phyloP scores from a whole-genome alignment of 2,113 vertebrate genomes.

The Cryptomyrus ogoouensis region DNA sequence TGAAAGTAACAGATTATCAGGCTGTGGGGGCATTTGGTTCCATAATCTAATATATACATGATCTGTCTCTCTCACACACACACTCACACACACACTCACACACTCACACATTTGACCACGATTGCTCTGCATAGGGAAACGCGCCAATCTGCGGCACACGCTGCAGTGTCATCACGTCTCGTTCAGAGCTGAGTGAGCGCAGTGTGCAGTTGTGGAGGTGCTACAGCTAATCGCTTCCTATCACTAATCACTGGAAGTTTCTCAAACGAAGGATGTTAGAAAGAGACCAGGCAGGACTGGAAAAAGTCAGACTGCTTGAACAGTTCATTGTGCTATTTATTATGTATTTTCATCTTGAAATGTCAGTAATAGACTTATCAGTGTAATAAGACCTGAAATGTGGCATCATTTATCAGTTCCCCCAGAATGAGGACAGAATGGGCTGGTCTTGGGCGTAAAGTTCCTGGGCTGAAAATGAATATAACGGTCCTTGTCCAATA shows the following conservation, averaged over 20 bases:
- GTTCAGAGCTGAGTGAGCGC: background rate
- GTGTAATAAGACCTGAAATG: background rate
- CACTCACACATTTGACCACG: no score
- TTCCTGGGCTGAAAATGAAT: background rate
- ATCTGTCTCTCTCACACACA: no score
- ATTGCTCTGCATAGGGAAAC: background rate
- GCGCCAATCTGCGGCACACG: background rate
- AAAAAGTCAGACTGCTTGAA: background rate
- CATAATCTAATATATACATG: background rate
- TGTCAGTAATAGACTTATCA: background rate
- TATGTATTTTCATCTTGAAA: background rate
- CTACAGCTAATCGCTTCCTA: background rate
- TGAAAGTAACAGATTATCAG: background rate
- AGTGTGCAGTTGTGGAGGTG: background rate
- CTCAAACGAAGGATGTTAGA: background rate
- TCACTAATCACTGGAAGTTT: background rate
- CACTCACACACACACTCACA: background rate
- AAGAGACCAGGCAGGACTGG: background rate
- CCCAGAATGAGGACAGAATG: background rate
- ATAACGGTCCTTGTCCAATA: background rate
- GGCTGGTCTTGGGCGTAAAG: background rate
- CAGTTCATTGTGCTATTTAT: background rate
- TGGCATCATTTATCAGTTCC: background rate
- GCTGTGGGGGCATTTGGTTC: background rate
- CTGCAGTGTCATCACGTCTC: background rate